Evolutionary conservation across 2,797 vertebrate species (phyloP), one percentile per base, ranked within the genome.

Genomic region (Australoheros facetus): DNA sequence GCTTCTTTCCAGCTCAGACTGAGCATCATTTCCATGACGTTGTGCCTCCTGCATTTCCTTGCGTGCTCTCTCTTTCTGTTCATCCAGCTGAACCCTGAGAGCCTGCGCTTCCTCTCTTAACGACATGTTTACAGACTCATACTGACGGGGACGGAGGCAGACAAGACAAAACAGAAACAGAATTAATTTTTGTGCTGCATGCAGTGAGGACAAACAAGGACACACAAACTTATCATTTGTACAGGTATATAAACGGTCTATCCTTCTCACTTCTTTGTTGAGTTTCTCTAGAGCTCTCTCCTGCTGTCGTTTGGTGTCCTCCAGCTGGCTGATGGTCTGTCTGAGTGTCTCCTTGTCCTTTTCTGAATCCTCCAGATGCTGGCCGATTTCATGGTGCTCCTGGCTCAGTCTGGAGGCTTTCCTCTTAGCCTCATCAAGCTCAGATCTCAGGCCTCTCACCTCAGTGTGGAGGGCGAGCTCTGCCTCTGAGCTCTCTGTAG

Each of bases 11-110:
- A 97, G 93, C 87, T 98, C 97, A 0, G 85, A 92, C 1, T 96
- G 93, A 75, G 96, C 94, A 4, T 97, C 95, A 76, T 96, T 97
- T 79, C 96, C 95, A 16, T 96, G 95, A 45, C 96, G 97, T n/a
- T 98, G 97, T 1, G 91, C 95, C 45, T 99, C 98, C 0, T 95
- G 95, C 60, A 97, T 92, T 85, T 99, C 98, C 86, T 95, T 96
- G 70, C 96, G 97, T 2, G 96, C 94, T 75, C 95, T 95, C 73
- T 98, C 98, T 86, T 94, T 96, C 73, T 97, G 96, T 70, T 99
- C 98, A 56, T 99, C 98, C 92, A 99, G 93, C 91, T 99, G 97
- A 4, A 89, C 69, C 84, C 93, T 94, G 62, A 99, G 92, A 45
- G 74, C 53, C 17, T 93, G 93, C n/a, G 93, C 81, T 1, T 97